These are phyloP conservation scores for Ahaetulla prasina DNA, from an alignment of 2,113 vertebrate species.

Conservation along the genomic window DNA sequence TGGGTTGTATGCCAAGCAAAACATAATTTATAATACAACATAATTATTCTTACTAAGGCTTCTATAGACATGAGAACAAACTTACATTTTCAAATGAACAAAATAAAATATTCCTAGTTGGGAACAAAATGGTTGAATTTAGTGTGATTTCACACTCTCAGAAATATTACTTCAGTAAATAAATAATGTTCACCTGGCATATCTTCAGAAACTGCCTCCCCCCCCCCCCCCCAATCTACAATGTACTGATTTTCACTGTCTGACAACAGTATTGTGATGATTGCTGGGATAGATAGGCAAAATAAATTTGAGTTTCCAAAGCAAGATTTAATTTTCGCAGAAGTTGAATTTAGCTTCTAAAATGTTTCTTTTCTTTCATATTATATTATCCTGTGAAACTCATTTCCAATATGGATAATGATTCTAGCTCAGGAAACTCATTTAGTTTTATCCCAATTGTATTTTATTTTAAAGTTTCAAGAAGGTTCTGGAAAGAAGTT, in stretches of 20 bases:
- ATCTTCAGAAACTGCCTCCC: background rate
- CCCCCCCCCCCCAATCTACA: background rate
- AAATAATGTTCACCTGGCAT: background rate
- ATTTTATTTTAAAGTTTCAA: background rate
- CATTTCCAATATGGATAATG: background rate
- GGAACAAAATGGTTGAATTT: background rate
- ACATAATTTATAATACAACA: no score
- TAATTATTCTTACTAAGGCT: no score
- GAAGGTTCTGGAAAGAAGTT: background rate
- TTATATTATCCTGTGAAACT: background rate
- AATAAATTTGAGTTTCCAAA: background rate
- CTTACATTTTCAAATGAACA: background rate
- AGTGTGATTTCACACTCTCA: background rate
- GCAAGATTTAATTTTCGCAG: background rate
- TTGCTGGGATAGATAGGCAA: background rate
- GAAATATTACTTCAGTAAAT: background rate
- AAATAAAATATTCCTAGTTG: background rate
- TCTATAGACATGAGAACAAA: background rate
- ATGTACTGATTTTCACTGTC: background rate
- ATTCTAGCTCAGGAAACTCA: background rate
- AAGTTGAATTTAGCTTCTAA: background rate
- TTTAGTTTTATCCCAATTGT: background rate
- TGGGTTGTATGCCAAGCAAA: constrained; percentile 67
- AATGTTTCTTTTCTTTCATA: background rate
- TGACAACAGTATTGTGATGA: background rate